These are phyloP conservation scores for Nesoenas mayeri DNA, from an alignment of 2,113 vertebrate species.

Conservation along the genomic window DNA sequence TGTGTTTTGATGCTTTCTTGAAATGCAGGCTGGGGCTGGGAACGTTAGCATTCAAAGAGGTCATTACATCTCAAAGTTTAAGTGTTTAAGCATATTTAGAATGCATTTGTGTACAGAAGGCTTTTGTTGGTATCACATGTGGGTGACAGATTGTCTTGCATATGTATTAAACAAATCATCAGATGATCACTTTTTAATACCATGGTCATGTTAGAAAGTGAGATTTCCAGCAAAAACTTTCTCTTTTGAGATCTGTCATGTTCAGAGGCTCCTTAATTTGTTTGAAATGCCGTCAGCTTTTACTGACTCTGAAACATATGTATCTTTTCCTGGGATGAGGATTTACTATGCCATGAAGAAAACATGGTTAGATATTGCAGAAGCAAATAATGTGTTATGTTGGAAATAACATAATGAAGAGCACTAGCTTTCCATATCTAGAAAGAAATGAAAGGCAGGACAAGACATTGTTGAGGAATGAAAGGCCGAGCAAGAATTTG, in stretches of 20 bases:
- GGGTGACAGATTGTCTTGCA: background rate
- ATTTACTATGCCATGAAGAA: background rate
- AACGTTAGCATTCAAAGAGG: background rate
- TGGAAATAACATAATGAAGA: background rate
- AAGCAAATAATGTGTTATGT: background rate
- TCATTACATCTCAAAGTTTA: background rate
- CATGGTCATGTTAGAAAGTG: background rate
- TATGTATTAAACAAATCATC: background rate
- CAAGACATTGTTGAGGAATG: background rate
- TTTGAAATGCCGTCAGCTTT: background rate
- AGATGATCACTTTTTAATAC: background rate
- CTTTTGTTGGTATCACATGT: background rate
- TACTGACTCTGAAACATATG: slow-evolving; percentile 1
- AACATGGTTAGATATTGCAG: background rate
- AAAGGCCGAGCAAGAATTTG: background rate
- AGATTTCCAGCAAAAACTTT: background rate
- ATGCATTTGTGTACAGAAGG: background rate
- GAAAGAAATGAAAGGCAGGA: background rate
- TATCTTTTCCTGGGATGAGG: slow-evolving; percentile 29
- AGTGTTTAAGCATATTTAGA: background rate
- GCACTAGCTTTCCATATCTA: background rate
- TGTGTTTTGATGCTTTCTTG: background rate
- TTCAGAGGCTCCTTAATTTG: background rate
- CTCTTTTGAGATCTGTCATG: background rate
- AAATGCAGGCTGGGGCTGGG: background rate